phyloP scores from a whole-genome alignment of 1,140 invertebrate genomes.

The Drosophila pallidifrons region DNA sequence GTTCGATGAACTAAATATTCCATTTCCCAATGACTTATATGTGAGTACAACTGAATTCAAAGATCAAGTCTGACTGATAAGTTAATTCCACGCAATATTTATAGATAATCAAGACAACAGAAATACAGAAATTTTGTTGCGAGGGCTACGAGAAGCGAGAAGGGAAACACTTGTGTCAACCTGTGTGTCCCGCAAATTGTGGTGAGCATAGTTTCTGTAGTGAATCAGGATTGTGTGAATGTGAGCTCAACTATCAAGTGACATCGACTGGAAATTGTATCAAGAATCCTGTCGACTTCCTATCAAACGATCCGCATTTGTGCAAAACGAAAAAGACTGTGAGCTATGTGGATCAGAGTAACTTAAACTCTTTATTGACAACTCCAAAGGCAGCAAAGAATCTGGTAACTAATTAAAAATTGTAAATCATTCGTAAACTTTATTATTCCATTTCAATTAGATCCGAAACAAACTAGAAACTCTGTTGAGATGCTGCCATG shows the following conservation, averaged over 20 bases:
- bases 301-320: constrained; percentile 8
- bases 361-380: background rate
- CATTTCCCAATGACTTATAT: background rate
- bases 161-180: background rate
- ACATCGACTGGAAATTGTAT: background rate
- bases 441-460: background rate
- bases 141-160: background rate
- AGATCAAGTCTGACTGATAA: background rate
- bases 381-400: too few relatives aligned
- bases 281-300: background rate
- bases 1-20: background rate
- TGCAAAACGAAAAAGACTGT: background rate
- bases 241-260: background rate
- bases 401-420: background rate
- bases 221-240: background rate
- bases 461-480: background rate
- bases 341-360: background rate
- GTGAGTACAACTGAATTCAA: background rate
- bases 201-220: background rate
- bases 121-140: background rate
- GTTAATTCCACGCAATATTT: background rate
- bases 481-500: constrained; percentile 5
- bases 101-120: background rate
- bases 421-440: background rate
- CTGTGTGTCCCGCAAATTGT: background rate